phyloP scores from a whole-genome alignment of 2,113 vertebrate genomes.

The Natator depressus region DNA sequence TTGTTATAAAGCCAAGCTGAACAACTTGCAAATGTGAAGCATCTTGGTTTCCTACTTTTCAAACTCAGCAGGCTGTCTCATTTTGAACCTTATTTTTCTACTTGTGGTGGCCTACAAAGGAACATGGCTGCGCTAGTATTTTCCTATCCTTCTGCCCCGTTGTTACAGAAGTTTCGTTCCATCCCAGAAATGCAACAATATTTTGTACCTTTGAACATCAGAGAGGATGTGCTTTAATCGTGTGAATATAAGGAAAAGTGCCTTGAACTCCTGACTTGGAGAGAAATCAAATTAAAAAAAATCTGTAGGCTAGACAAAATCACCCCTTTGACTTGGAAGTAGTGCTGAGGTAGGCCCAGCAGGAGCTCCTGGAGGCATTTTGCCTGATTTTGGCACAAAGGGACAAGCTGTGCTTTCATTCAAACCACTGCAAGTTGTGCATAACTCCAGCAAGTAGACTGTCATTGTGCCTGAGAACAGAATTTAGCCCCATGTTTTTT shows the following conservation, averaged over 20 bases:
- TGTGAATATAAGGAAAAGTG: rapidly evolving
- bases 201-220: background rate
- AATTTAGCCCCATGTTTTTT: background rate
- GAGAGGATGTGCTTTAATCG: background rate
- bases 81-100: constrained; percentile 30
- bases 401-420: background rate
- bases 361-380: constrained; percentile 41
- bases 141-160: constrained; percentile 17
- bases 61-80: constrained; percentile 31
- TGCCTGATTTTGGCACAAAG: background rate
- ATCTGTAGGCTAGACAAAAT: background rate
- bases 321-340: constrained; percentile 22
- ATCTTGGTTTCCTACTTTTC: constrained; percentile 33
- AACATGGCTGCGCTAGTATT: constrained; percentile 14
- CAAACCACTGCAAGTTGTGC: background rate
- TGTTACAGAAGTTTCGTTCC: constrained; percentile 11
- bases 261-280: constrained; percentile 6
- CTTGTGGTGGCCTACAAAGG: constrained; percentile 7
- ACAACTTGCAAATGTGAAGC: constrained; percentile 23
- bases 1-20: constrained; percentile 8
- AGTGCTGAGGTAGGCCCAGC: constrained; percentile 33
- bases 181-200: background rate
- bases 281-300: constrained; percentile 54
- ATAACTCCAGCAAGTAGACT: background rate
- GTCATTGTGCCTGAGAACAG: background rate